These are phyloP conservation scores for Synergus itoensis DNA, from an alignment of 2,888 invertebrate genomes.

Conservation along the genomic window DNA sequence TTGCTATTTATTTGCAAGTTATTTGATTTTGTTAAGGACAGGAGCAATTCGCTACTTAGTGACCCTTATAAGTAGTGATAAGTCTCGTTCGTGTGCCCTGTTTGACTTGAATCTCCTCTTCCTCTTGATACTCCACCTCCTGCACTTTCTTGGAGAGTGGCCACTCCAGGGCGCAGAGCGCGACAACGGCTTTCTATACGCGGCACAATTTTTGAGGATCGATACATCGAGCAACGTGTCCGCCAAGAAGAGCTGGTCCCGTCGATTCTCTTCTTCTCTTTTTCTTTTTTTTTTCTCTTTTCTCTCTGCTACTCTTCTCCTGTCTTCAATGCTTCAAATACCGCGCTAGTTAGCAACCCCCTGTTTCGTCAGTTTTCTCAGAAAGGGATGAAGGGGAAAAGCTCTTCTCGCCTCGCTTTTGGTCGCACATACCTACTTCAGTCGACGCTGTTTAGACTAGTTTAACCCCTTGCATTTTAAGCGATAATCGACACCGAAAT, in stretches of 20 bases:
- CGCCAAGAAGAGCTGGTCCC: constrained; percentile 53
- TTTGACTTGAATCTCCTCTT: constrained; percentile 40
- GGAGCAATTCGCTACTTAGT: constrained; percentile 15
- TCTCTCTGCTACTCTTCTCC: constrained; percentile 7
- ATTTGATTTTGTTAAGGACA: neutral
- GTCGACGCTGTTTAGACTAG: constrained; percentile 21
- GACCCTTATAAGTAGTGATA: constrained; percentile 9
- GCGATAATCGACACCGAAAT: constrained; percentile 19
- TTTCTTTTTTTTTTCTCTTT: neutral
- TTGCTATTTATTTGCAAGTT: neutral
- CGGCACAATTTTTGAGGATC: constrained; percentile 66
- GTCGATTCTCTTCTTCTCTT: constrained; percentile 55
- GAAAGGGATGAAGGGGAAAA: constrained; percentile 51
- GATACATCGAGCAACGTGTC: constrained; percentile 71
- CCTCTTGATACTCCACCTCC: constrained; percentile 35
- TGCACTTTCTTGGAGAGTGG: constrained; percentile 43
- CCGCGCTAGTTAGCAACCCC: constrained; percentile 57
- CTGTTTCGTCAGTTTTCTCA: constrained; percentile 42
- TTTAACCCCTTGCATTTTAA: constrained; percentile 14
- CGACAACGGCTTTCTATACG: constrained; percentile 55
- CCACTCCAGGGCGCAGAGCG: constrained; percentile 43
- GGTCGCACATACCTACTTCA: constrained; percentile 36
- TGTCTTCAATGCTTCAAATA: constrained; percentile 57
- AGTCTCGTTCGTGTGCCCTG: constrained; percentile 27
- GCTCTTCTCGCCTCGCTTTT: constrained; percentile 55